Evolutionary conservation across 2,113 vertebrate genomes (phyloP).

Genomic region (Aegypius monachus): DNA sequence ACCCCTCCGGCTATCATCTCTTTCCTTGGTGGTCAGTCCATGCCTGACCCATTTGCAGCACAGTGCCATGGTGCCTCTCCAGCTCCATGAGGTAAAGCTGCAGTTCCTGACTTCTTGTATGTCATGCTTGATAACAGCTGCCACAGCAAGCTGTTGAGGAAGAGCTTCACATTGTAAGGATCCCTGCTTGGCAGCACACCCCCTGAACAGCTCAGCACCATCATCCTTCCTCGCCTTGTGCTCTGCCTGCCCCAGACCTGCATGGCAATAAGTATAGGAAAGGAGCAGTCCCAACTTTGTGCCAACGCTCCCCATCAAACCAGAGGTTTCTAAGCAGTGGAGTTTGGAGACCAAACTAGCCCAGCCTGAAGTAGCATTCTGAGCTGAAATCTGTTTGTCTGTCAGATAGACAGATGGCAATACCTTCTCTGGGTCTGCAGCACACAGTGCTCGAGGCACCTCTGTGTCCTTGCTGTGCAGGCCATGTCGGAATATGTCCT

Average conservation of each 20-base stretch:
- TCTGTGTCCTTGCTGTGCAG: not conserved
- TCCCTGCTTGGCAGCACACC: not conserved
- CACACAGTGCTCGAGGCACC: rapidly evolving
- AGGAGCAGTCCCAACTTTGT: not conserved
- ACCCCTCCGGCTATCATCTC: not conserved
- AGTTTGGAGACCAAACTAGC: not conserved
- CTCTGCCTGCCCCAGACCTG: not conserved
- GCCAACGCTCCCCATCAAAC: not conserved
- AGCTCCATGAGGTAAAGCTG: not conserved
- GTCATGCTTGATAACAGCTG: not conserved
- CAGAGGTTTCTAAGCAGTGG: not conserved
- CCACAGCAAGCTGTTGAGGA: not conserved
- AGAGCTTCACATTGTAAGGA: rapidly evolving
- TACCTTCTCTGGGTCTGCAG: not conserved
- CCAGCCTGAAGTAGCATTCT: not conserved
- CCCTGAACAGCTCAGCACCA: not conserved
- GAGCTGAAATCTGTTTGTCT: not conserved
- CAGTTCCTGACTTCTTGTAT: not conserved
- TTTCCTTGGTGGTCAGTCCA: not conserved
- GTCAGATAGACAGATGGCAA: not conserved
- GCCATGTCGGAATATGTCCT: not conserved
- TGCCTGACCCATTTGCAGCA: not conserved
- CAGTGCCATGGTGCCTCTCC: not conserved
- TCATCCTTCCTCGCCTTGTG: not conserved
- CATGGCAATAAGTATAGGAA: not conserved